phyloP scores from a whole-genome alignment of 2,797 vertebrate genomes.

The Eremophila alpestris region DNA sequence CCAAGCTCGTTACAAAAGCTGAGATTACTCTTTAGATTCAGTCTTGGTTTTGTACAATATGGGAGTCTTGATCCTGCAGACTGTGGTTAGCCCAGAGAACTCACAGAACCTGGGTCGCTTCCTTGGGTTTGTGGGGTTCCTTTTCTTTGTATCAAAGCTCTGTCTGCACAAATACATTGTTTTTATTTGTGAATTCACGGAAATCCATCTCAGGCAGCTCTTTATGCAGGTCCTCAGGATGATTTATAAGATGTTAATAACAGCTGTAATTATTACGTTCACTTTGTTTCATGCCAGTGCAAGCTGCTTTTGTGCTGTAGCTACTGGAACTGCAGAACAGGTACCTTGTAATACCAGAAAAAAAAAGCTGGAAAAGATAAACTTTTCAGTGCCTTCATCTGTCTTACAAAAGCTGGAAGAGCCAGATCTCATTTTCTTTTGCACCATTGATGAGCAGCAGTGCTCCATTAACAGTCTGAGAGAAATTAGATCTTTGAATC shows the following conservation, averaged over 20 bases:
- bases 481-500: not conserved
- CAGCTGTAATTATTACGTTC: not conserved
- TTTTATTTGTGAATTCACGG: not conserved
- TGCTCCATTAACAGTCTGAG: not conserved
- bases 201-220: not conserved
- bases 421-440: not conserved
- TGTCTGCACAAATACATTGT: not conserved
- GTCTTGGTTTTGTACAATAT: not conserved
- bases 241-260: not conserved
- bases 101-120: accelerated
- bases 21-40: not conserved
- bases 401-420: not conserved
- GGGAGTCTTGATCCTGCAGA: not conserved
- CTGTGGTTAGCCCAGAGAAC: not conserved
- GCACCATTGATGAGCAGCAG: not conserved
- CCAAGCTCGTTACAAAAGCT: not conserved
- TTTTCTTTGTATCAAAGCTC: not conserved
- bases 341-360: not conserved
- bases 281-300: not conserved
- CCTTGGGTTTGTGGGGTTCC: not conserved
- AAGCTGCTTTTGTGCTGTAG: not conserved
- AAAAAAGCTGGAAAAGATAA: not conserved
- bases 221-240: not conserved
- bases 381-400: not conserved
- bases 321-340: not conserved